Evolutionary conservation across 1,140 invertebrate genomes (phyloP), one percentile per base, ranked within the genome.

Genomic region (Amyelois transitella): DNA sequence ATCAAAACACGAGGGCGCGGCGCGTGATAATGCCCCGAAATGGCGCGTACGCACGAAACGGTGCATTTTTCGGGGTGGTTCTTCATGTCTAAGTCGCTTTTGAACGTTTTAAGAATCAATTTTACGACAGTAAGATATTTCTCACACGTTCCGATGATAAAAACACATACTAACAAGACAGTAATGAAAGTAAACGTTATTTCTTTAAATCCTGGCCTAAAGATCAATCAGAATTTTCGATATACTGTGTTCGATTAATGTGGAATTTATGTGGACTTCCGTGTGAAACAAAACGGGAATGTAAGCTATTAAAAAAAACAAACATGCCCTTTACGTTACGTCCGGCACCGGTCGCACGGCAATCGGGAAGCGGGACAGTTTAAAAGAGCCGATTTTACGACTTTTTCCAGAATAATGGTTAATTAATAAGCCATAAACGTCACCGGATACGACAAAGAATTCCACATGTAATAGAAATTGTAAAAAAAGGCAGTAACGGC

Each of bases 1-100:
- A 48, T 48, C 19, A 48, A 19, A 48, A 48, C 19, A 48, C 14
- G 45, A 48, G 45, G 45, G 18, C 7, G 12, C 45, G 45, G 45
- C 20, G 45, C 45, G 45, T 20, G 20, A 17, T 14, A 22, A 48
- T 48, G 10, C 45, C 14, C 12, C 45, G 45, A 48, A 48, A 48
- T 21, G 45, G 45, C 20, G 45, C 45, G 20, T 21, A 48, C 12
- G 32, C 32, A 38, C 32, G 32, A 38, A 38, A 38, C 8, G 32
- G 32, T 14, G 5, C 32, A 12, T 38, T n/a, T 38, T 38, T 38
- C 12, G 32, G 17, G 32, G 32, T 12, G 32, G n/a, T 14, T 38
- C 12, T 14, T 38, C 12, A 38, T 38, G 17, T 38, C 32, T 38
- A 38, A 38, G n/a, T 14, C 12, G 32, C 12, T 14, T 38, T 38